Evolutionary conservation across 37 sponge, comb jelly and placozoan species (phyloP), one percentile per base, ranked within the genome.

Genomic region (Spongilla lacustris): DNA sequence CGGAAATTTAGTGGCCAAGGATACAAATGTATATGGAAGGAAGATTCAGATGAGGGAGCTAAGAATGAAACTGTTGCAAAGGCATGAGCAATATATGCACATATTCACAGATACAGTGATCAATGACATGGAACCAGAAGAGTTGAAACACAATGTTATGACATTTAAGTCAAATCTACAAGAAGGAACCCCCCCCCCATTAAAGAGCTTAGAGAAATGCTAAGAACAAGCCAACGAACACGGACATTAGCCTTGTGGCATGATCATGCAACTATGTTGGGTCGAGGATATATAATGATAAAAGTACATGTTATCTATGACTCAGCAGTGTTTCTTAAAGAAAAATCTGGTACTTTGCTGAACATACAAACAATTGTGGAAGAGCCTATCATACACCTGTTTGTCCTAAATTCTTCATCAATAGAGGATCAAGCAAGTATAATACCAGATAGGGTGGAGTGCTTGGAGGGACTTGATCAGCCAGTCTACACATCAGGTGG

Each of bases 171-270:
- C 37, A 68, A 75, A 27, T 11, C 4, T n/a, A 11, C 41, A 24
- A n/a, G n/a, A n/a, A n/a, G n/a, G n/a, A n/a, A n/a, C n/a, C n/a
- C n/a, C n/a, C n/a, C n/a, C n/a, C 17, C 78, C 5, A 6, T 25
- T 11, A 50, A 82, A 38, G 83, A 82, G 2, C 72, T 82, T 22
- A 38, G 25, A 33, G 36, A 31, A 13, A 25, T 29, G 29, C 35
- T 84, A 50, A 66, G 58, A 35, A 3, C 37, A 13, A 14, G 12
- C 3, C 75, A 84, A 50, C 67, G 25, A 48, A 84, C 36, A 22
- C 66, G 84, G 14, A 69, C 75, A 49, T 76, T 84, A 2, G 66
- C 71, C 11, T 26, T 84, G 6, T 84, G 84, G 84, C 86, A 85
- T 67, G 86, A 85, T 28, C 86, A 85, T 69, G 71, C 76, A n/a